Base-by-base conservation (phyloP, 2,113 vertebrate species). In the Nerophis ophidion region DNA sequence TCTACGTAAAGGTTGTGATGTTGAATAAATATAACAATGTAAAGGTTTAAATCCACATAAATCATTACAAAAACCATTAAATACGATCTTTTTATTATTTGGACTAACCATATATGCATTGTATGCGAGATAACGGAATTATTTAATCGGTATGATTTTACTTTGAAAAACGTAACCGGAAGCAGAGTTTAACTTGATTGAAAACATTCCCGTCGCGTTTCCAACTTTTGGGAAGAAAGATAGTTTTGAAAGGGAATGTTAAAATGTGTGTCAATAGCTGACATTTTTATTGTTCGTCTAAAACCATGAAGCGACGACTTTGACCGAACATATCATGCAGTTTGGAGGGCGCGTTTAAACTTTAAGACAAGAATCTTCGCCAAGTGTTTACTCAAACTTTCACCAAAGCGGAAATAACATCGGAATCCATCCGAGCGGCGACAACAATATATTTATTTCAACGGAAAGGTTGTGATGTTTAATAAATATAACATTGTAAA, bases 161-260 rank as follows among this genome's bases (percentile, higher is more conserved):
- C 3, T 68, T 60, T 77, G 73, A 84, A 84, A 65, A 8, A 0
- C 0, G 0, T 0, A 0, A 64, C 34, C 59, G 65, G 80, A 78
- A 68, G 15, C 11, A 7, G 0, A 34, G 4, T 2, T 59, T 59
- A 0, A 59, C 17, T 16, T 13, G 15, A 9, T 49, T 12, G n/a
- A 74, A 63, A 56, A 67, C 42, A 13, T 58, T 5, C 46, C 59
- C 10, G 17, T 46, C 17, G 67, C 3, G 6, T 44, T 44, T 4
- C 55, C 0, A 82, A 82, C 44, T 72, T 87, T 80, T 62, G 66
- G 59, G 66, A 73, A 65, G 38, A 4, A 67, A 57, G 33, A 12
- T 11, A 4, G 38, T 19, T 42, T 42, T 13, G 16, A 42, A 56
- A 56, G 8, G 36, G 54, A 40, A 16, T 42, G 33, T 54, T 4